Evolutionary conservation across 2,888 invertebrate genomes (phyloP).

Genomic region (Cerceris ruficornis): DNA sequence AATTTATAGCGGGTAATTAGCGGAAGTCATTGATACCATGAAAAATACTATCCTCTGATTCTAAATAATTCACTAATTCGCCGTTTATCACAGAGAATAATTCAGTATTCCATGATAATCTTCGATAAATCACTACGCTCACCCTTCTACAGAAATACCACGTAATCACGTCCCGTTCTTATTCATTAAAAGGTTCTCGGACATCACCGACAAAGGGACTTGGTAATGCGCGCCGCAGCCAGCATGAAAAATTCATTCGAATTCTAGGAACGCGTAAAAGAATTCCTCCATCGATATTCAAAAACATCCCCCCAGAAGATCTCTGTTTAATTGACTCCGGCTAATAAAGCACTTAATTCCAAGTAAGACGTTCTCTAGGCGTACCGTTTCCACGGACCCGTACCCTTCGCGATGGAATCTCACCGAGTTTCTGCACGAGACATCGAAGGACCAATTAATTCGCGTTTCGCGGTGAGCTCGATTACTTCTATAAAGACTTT

Average conservation of each 20-base stretch:
- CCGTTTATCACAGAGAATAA: not conserved
- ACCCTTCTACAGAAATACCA: not conserved
- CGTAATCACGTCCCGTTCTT: not conserved
- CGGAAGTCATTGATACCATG: too few species aligned
- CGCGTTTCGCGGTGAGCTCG: conserved; percentile 70
- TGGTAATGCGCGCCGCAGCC: not conserved
- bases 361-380: conserved; percentile 38
- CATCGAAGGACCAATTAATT: conserved; percentile 73
- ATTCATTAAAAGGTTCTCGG: not conserved
- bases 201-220: not conserved
- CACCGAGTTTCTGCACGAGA: conserved; percentile 60
- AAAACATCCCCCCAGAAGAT: conserved; percentile 6
- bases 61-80: too few species aligned
- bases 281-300: not conserved
- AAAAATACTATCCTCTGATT: too few species aligned
- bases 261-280: too few species aligned
- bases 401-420: conserved; percentile 39
- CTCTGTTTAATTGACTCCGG: conserved; percentile 47
- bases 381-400: conserved; percentile 14
- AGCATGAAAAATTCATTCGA: too few species aligned
- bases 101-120: not conserved
- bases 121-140: not conserved
- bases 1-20: too few species aligned
- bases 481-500: conserved; percentile 73
- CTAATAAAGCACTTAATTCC: conserved; percentile 56